Conservation (phyloP, 1,140 invertebrate genomes). For the Panonychus citri region DNA sequence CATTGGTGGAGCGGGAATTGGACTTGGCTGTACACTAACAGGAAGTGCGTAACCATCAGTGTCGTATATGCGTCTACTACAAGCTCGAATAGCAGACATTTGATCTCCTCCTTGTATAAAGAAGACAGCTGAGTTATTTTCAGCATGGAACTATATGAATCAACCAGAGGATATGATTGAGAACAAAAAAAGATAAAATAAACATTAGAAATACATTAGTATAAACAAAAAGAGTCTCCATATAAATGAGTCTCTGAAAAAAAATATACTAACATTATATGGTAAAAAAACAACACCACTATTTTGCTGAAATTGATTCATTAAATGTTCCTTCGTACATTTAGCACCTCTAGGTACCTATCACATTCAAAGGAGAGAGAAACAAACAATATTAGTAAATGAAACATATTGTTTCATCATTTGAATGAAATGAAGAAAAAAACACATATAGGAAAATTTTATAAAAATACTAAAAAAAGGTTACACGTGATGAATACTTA, state of each 20-base stretch:
- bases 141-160: not conserved
- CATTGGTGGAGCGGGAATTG: not conserved
- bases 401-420: too few species aligned
- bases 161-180: too few species aligned
- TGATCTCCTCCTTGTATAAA: not conserved
- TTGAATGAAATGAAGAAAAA: too few species aligned
- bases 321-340: not conserved
- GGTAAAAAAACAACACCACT: not conserved
- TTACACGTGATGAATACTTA: too few species aligned
- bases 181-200: too few species aligned
- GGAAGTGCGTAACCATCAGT: not conserved
- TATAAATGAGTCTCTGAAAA: not conserved
- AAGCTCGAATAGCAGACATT: not conserved
- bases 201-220: too few species aligned
- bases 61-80: not conserved
- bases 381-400: too few species aligned
- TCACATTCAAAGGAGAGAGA: too few species aligned
- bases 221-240: not conserved
- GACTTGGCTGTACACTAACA: not conserved
- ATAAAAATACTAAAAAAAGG: too few species aligned
- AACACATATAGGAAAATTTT: too few species aligned
- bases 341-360: not conserved
- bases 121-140: not conserved
- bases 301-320: not conserved
- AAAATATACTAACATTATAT: not conserved